Evolutionary conservation across 92 coral and sea anemone genomes (phyloP).

Genomic region (Parazoanthus atlanticus): DNA sequence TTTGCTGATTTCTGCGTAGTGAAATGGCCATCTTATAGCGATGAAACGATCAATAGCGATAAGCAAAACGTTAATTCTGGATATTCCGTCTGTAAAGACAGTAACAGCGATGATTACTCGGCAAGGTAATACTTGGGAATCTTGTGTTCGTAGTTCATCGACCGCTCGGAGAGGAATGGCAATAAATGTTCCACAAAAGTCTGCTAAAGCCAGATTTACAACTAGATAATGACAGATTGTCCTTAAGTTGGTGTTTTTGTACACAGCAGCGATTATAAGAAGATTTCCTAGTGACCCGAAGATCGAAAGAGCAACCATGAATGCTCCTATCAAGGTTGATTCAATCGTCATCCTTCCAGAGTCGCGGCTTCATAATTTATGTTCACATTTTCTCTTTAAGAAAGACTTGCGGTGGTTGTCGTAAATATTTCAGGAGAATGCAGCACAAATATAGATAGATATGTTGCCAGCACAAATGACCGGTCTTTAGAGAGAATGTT

Average conservation of each 20-base stretch:
- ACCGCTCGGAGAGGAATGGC: slow-evolving; percentile 55
- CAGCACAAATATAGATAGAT: neutral
- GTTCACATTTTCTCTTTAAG: neutral
- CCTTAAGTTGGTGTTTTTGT: slow-evolving; percentile 25
- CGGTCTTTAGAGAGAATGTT: neutral
- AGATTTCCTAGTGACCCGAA: slow-evolving; percentile 40
- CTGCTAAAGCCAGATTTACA: slow-evolving; percentile 59
- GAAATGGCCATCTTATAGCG: slow-evolving; percentile 68
- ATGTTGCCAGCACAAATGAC: neutral
- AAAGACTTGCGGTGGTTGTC: neutral
- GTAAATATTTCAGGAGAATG: no score
- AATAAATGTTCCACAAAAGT: slow-evolving; percentile 47
- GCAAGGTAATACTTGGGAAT: neutral
- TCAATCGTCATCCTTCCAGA: neutral
- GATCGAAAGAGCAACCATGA: slow-evolving; percentile 23
- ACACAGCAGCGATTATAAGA: slow-evolving; percentile 35
- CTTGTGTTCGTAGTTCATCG: neutral
- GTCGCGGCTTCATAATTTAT: neutral
- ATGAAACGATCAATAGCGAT: slow-evolving; percentile 61
- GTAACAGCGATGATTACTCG: slow-evolving; percentile 35
- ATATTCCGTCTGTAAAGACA: slow-evolving; percentile 63
- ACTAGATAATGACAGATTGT: slow-evolving; percentile 38
- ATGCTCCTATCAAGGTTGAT: neutral
- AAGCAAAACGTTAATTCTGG: slow-evolving; percentile 56
- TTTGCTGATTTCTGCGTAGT: slow-evolving; percentile 31